Evolutionary conservation across 2,888 invertebrate genomes (phyloP).

Genomic region (Acanthosepion lycidas): DNA sequence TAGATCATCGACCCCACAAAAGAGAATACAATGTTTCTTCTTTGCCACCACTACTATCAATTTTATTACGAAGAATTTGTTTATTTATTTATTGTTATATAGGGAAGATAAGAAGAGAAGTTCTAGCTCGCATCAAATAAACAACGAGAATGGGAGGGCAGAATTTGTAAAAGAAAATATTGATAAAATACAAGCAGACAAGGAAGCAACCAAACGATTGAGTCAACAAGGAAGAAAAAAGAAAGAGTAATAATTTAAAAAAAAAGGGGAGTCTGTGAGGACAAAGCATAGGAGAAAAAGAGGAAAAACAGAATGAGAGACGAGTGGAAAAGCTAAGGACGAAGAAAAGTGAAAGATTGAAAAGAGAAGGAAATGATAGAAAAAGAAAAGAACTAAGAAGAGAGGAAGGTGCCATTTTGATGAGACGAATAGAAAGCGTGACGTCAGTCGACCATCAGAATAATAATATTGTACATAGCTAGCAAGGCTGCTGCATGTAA

Average conservation of each 20-base stretch:
- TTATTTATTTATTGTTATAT: not conserved
- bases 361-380: not conserved
- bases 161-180: not conserved
- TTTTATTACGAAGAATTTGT: not conserved
- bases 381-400: not conserved
- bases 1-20: not conserved
- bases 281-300: too few relatives aligned
- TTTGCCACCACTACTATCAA: too few relatives aligned
- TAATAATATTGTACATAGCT: not conserved
- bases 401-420: not conserved
- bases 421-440: constrained; percentile 8
- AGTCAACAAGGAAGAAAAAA: not conserved
- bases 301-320: not conserved
- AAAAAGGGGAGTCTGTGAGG: not conserved
- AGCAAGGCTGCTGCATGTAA: not conserved
- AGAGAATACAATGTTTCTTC: not conserved
- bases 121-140: not conserved
- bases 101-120: not conserved
- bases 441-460: not conserved
- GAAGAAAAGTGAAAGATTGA: too few relatives aligned
- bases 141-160: not conserved
- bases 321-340: not conserved
- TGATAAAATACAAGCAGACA: not conserved
- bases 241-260: not conserved
- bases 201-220: not conserved